These are phyloP conservation scores for Arenaria interpres DNA, from an alignment of 2,113 vertebrate genomes.

Conservation along the genomic window DNA sequence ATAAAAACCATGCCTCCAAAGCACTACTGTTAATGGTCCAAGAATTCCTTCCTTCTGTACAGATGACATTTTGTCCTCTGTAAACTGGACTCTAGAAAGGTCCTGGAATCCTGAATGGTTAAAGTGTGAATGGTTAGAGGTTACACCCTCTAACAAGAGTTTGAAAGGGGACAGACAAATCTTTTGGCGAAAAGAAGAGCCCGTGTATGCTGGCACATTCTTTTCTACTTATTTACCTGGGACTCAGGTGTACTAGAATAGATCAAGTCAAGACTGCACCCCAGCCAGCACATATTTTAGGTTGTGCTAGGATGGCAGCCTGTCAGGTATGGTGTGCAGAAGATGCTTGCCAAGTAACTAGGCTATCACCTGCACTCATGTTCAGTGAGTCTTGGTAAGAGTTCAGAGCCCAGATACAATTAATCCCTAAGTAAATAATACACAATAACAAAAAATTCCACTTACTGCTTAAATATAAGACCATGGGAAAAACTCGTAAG, in stretches of 20 bases:
- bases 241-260: not conserved
- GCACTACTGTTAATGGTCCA: not conserved
- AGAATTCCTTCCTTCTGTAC: not conserved
- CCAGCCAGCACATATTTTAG: not conserved
- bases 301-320: not conserved
- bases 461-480: not conserved
- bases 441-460: not conserved
- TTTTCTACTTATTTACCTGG: not conserved
- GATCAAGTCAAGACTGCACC: not conserved
- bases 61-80: not conserved
- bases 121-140: not conserved
- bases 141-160: not conserved
- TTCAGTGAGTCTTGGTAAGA: not conserved
- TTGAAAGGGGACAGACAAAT: not conserved
- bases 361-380: not conserved
- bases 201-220: not conserved
- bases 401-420: not conserved
- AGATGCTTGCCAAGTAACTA: not conserved
- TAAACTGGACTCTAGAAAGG: not conserved
- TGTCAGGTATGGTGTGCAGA: not conserved
- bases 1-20: not conserved
- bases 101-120: not conserved
- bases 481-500: not conserved
- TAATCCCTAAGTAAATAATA: not conserved
- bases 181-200: not conserved